These are phyloP conservation scores for Mellilla xanthometata DNA, from an alignment of 2,888 invertebrate species.

Conservation along the genomic window DNA sequence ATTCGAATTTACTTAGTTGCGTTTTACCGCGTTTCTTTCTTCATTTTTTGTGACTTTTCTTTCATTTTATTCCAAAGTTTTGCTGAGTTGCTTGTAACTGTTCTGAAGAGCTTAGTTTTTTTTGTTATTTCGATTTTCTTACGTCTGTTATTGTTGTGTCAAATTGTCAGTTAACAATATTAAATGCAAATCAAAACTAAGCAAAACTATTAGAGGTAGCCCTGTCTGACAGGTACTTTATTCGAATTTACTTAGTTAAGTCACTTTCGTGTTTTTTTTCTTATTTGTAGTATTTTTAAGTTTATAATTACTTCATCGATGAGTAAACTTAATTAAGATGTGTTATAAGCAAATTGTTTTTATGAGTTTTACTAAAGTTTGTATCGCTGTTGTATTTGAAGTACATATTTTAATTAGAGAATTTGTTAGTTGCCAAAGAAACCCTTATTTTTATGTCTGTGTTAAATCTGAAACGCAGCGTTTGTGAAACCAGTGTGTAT, in stretches of 20 bases:
- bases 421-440: slow-evolving; percentile 27
- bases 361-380: neutral
- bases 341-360: neutral
- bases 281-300: neutral
- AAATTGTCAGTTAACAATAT: too few species aligned
- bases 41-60: slow-evolving; percentile 22
- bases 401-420: slow-evolving; percentile 15
- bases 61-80: slow-evolving; percentile 8
- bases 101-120: too few species aligned
- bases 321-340: neutral
- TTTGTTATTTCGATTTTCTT: too few species aligned
- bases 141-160: too few species aligned
- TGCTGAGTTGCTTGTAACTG: slow-evolving; percentile 13
- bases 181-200: too few species aligned
- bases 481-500: neutral
- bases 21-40: slow-evolving; percentile 26
- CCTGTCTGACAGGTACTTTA: neutral
- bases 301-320: neutral
- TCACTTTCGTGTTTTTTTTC: too few species aligned
- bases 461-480: slow-evolving; percentile 6
- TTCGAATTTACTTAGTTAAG: neutral
- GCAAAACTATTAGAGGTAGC: too few species aligned
- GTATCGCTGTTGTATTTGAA: slow-evolving; percentile 16
- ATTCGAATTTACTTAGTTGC: too few species aligned
- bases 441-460: slow-evolving; percentile 2